Base-by-base conservation (phyloP, 2,888 invertebrate genomes). In the Agrotis exclamationis region DNA sequence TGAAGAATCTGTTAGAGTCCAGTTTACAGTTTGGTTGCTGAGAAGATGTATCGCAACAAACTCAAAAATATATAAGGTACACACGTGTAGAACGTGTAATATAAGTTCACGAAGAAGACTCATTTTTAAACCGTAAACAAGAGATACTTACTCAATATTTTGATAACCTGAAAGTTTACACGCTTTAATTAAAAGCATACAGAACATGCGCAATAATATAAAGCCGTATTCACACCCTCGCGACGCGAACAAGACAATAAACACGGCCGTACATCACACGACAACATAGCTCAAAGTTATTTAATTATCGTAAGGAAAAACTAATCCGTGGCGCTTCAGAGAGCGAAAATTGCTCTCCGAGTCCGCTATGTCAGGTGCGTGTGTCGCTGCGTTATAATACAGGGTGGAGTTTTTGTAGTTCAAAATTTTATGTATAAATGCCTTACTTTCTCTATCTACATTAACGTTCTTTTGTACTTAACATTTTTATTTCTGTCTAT, bases 251-350 rank as follows among this genome's bases (percentile, higher is more conserved):
- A 89, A 92, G 91, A 95, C 95, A 96, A 95, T 96, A 95, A 95
- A 95, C 94, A 93, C 85, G 89, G 90, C 89, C 92, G 93, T 96
- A 93, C 91, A 95, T 96, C 96, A 96, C 95, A 86, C 92, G 88
- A 87, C 87, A 91, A 93, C 94, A 93, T 93, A 94, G 93, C 94
- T 93, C 94, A 93, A 95, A 96, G 96, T 96, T 96, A 96, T 96
- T 96, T 96, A 95, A 96, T 96, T 96, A 96, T 94, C 93, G 91
- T 91, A 92, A 93, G 92, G 96, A 96, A 96, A 96, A 96, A 96
- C 96, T 96, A 96, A 96, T 96, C 96, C 96, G 89, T 88, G 89
- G 85, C 79, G 86, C 87, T 85, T 91, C 87, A 90, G 89, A 91
- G 88, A 91, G 92, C 90, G 94, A 93, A 95, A 95, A 95, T 95